Evolutionary conservation across 2,797 vertebrate genomes (phyloP).

Genomic region (Oreochromis grahami): DNA sequence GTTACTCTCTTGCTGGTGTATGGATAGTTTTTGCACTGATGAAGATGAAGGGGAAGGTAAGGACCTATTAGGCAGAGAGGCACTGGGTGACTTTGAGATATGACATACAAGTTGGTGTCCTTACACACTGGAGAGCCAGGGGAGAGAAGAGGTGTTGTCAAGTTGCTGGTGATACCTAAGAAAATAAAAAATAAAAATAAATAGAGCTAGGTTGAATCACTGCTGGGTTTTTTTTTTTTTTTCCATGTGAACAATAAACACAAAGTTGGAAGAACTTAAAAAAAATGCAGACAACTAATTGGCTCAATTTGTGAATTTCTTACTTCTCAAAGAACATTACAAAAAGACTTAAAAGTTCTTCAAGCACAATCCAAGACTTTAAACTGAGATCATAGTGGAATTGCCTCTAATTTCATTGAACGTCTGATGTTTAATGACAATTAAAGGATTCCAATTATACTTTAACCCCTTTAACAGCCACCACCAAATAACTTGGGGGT

Average conservation of each 20-base stretch:
- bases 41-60: not conserved
- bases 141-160: constrained; percentile 65
- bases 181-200: not conserved
- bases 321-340: not conserved
- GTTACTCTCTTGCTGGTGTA: constrained; percentile 51
- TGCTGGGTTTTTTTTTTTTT: not conserved
- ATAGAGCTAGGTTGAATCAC: not conserved
- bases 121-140: constrained; percentile 59
- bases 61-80: constrained; percentile 29
- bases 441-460: not conserved
- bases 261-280: not conserved
- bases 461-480: not conserved
- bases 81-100: constrained; percentile 56
- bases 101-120: constrained; percentile 16
- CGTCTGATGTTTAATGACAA: not conserved
- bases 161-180: constrained; percentile 62
- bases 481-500: not conserved
- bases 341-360: not conserved
- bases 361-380: rapidly evolving
- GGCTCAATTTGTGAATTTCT: not conserved
- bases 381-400: not conserved
- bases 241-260: not conserved
- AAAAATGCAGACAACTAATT: not conserved
- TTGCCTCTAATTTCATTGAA: not conserved
- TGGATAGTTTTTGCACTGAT: constrained; percentile 12